Base-by-base conservation (phyloP, 2,113 vertebrate genomes). In the Pleuronectes platessa region DNA sequence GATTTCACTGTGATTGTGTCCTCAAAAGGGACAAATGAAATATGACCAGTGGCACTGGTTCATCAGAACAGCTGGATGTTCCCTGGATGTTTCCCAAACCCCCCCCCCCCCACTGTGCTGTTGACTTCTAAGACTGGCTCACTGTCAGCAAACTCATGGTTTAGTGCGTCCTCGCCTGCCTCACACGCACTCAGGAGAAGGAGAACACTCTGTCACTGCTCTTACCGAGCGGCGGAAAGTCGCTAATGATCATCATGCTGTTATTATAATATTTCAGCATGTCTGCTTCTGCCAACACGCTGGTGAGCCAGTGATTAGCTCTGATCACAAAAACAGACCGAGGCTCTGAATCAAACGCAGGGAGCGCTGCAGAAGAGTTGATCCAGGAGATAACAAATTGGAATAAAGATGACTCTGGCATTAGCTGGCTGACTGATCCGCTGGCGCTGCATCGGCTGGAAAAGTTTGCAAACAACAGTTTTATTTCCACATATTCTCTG, bases 271-370 rank as follows among this genome's bases (percentile, higher is more conserved):
- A 62, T 53, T 75, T 71, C 61, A 66, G 47, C 47, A 18, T 18
- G 54, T 58, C 71, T 24, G 47, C 61, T 26, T 26, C 37, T 75
- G 72, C 31, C 67, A 60, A 68, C 72, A 72, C 15, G 51, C 37
- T 18, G 24, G 23, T 2, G 14, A 71, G 66, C 40, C 40, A n/a
- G 58, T 17, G n/a, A 67, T 54, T 72, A 53, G 24, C 55, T 63
- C 15, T 63, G 72, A 79, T 71, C 51, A 45, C 17, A 63, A 20
- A 72, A 69, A 62, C 42, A 76, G 56, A 63, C 70, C 11, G 10
- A n/a, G 15, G 13, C 23, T 54, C 45, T n/a, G 54, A 74, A 18
- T 60, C 31, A 56, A 70, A 65, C 69, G 53, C 49, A 12, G 27
- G 12, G 24, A 71, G 56, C 0, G 5, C 35, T 6, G 2, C 79